phyloP scores from a whole-genome alignment of 2,113 vertebrate species.

The Petrocephalus microphthalmus region DNA sequence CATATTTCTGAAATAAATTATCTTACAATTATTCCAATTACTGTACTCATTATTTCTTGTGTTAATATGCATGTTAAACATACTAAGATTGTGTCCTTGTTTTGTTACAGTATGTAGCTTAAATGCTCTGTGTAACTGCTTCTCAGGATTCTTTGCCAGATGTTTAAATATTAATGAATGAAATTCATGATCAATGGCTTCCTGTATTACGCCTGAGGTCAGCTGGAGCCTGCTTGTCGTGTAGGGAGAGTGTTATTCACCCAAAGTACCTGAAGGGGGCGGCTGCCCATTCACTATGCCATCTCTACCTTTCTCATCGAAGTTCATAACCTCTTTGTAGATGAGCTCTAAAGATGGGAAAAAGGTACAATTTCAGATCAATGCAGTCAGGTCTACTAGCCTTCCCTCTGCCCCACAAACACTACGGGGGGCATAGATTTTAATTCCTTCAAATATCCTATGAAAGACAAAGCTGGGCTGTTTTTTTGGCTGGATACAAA shows the following conservation, averaged over 20 bases:
- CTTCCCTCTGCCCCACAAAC: not conserved
- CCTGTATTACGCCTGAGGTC: conserved; percentile 39
- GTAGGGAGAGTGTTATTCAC: conserved; percentile 70
- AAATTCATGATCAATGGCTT: not conserved
- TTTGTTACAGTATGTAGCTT: not conserved
- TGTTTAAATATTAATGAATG: not conserved
- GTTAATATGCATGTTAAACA: not conserved
- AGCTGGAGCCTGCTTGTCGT: conserved; percentile 63
- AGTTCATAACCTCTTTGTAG: conserved; percentile 99
- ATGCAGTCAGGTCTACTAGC: not conserved
- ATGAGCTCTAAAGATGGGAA: conserved; percentile 76
- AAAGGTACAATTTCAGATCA: not conserved
- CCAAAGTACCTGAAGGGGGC: conserved; percentile 99
- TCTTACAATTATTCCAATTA: not conserved
- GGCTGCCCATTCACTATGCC: conserved; percentile 98
- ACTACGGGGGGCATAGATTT: not conserved
- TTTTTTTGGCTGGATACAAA: not conserved
- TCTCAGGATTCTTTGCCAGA: not conserved
- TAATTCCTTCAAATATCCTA: not conserved
- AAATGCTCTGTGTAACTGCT: not conserved
- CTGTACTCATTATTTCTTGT: not conserved
- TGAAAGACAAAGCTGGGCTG: not conserved
- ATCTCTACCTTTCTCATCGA: conserved; percentile 98
- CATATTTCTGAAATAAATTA: not conserved
- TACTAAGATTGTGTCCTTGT: not conserved